Conservation (phyloP, 2,888 invertebrate genomes). For the Sinohyriopsis cumingii region DNA sequence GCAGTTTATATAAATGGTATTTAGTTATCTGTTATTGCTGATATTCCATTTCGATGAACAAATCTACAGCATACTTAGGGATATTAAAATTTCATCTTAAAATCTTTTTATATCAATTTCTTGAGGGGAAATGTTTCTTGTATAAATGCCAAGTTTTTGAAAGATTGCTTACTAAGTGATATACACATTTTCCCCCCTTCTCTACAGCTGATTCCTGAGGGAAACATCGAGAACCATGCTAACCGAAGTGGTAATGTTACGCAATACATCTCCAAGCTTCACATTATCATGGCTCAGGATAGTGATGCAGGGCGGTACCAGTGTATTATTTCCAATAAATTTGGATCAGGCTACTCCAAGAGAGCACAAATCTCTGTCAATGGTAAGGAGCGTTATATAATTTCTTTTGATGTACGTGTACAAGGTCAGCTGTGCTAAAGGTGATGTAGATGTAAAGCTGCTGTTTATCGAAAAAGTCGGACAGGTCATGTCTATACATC, state of each 20-base stretch:
- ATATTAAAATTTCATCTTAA: too few species aligned
- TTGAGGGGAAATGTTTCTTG: neutral
- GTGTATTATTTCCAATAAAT: conserved; percentile 91
- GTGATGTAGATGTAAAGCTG: neutral
- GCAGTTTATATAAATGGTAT: too few species aligned
- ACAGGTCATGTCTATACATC: too few species aligned
- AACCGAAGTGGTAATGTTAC: conserved; percentile 51
- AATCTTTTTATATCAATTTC: neutral
- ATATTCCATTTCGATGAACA: too few species aligned
- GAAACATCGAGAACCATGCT: conserved; percentile 26
- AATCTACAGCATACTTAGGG: too few species aligned
- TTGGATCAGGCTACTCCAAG: conserved; percentile 90
- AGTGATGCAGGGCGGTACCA: conserved; percentile 91
- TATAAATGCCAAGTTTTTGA: neutral
- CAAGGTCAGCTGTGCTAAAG: neutral
- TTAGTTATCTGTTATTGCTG: too few species aligned
- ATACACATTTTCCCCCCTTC: neutral
- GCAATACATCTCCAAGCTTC: conserved; percentile 79
- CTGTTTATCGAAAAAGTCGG: too few species aligned
- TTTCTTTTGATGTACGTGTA: too few species aligned
- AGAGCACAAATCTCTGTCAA: conserved; percentile 90
- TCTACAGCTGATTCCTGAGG: conserved; percentile 44
- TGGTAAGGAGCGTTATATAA: conserved; percentile 72
- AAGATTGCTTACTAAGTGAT: neutral
- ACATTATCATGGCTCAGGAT: conserved; percentile 84